A percentile compares a stretch with the other conserved stretches of the same genome.
These are phyloP conservation scores for Amphipyra berbera DNA, from an alignment of 2,888 invertebrate species.

Conservation along the genomic window DNA sequence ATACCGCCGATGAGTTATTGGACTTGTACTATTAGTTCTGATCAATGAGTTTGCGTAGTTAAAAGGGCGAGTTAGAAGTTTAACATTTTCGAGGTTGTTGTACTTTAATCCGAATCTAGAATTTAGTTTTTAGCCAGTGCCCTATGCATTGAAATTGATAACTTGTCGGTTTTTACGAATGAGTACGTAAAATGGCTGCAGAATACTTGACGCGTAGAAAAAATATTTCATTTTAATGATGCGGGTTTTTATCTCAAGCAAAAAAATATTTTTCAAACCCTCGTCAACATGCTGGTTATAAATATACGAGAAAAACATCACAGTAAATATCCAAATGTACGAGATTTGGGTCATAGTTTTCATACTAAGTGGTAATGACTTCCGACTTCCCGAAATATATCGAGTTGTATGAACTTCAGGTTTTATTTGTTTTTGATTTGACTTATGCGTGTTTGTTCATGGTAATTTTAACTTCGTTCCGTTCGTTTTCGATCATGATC, in stretches of 20 bases:
- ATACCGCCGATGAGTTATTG: constrained; percentile 39
- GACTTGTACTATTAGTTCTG: constrained; percentile 15
- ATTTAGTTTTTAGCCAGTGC: too few species aligned
- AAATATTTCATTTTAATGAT: constrained; percentile 26
- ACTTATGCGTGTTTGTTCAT: constrained; percentile 37
- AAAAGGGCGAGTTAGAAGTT: background rate
- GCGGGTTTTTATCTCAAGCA: constrained; percentile 20
- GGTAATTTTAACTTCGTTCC: constrained; percentile 35
- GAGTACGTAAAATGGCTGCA: too few species aligned
- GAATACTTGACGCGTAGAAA: background rate
- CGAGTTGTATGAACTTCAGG: constrained; percentile 36
- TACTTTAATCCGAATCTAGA: too few species aligned
- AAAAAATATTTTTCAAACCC: background rate
- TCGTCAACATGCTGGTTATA: too few species aligned
- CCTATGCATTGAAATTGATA: too few species aligned
- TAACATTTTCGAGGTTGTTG: background rate
- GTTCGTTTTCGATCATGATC: background rate
- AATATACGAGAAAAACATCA: constrained; percentile 16
- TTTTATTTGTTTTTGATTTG: constrained; percentile 56
- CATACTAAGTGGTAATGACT: constrained; percentile 49
- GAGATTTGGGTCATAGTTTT: constrained; percentile 35
- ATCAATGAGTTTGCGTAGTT: constrained; percentile 22
- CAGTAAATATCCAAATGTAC: constrained; percentile 29
- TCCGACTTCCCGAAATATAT: constrained; percentile 50
- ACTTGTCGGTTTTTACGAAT: too few species aligned